Percentiles rank a stretch among this genome's conserved stretches.
Evolutionary conservation across 2,113 vertebrate genomes (phyloP).

Genomic region (Oryzias celebensis): DNA sequence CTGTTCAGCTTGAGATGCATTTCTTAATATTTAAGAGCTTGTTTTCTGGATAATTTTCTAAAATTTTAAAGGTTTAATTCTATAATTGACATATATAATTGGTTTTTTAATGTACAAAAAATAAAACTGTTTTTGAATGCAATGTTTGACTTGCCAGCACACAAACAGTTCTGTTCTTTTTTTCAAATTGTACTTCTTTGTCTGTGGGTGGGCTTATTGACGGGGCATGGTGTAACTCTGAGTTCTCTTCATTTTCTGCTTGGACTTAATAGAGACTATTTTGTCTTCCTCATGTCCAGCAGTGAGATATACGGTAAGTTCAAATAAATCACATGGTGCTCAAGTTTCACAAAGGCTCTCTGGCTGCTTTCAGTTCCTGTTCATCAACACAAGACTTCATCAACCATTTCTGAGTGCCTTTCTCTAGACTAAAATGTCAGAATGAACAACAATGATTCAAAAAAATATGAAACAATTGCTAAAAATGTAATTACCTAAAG

Average conservation of each 20-base stretch:
- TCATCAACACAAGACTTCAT: conserved; percentile 44
- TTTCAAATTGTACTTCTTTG: neutral
- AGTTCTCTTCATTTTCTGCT: conserved; percentile 46
- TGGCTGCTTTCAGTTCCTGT: conserved; percentile 18
- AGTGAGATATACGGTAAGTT: conserved; percentile 33
- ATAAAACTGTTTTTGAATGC: no score
- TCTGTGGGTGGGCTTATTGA: conserved; percentile 1
- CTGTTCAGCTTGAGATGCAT: no score
- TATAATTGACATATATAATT: no score
- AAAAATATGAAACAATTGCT: conserved; percentile 1
- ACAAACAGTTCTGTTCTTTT: neutral
- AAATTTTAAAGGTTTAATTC: no score
- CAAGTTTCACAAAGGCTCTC: conserved; percentile 7
- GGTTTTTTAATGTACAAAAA: no score
- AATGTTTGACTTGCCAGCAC: no score
- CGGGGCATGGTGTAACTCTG: conserved; percentile 30
- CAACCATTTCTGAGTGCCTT: conserved; percentile 25
- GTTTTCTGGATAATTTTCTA: no score
- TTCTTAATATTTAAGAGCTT: no score
- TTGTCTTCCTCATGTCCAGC: conserved; percentile 44
- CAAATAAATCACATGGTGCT: conserved; percentile 33
- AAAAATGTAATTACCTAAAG: neutral
- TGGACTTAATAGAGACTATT: conserved; percentile 37
- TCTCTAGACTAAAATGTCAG: conserved; percentile 26
- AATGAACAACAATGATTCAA: conserved; percentile 16